Evolutionary conservation across 2,797 vertebrate genomes (phyloP).

Genomic region (Myiotriccus ornatus): DNA sequence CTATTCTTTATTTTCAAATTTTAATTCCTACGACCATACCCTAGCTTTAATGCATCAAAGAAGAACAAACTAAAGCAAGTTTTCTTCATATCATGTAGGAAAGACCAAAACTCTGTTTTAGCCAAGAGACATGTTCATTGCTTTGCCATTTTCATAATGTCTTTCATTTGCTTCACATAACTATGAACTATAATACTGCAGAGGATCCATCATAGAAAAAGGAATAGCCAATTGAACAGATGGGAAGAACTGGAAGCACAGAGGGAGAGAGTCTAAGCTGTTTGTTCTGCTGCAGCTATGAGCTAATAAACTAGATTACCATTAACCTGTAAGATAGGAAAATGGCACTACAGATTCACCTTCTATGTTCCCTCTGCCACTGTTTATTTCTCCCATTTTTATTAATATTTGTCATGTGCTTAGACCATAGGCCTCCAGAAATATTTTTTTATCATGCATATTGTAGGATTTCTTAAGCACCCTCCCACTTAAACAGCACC

Average conservation of each 20-base stretch:
- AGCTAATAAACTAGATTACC: constrained; percentile 21
- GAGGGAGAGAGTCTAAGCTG: not conserved
- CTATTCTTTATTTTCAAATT: not conserved
- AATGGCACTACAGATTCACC: not conserved
- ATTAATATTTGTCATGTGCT: not conserved
- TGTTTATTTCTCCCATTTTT: not conserved
- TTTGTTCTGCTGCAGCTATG: constrained; percentile 18
- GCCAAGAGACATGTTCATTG: constrained; percentile 32
- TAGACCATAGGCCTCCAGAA: not conserved
- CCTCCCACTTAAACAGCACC: not conserved
- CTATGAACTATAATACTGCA: constrained; percentile 36
- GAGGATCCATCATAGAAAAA: constrained; percentile 33
- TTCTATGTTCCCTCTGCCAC: not conserved
- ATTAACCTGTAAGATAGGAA: not conserved
- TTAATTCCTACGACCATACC: not conserved
- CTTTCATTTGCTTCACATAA: constrained; percentile 42
- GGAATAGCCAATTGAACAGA: constrained; percentile 56
- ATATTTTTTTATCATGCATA: not conserved
- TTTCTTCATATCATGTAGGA: not conserved
- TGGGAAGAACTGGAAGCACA: constrained; percentile 36
- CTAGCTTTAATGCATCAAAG: not conserved
- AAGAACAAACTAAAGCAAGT: not conserved
- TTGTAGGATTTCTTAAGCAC: not conserved
- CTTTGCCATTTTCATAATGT: constrained; percentile 43
- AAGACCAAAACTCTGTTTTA: constrained; percentile 1